Evolutionary conservation across 2,797 vertebrate genomes (phyloP).

Genomic region (Tenualosa thibaudeaui): DNA sequence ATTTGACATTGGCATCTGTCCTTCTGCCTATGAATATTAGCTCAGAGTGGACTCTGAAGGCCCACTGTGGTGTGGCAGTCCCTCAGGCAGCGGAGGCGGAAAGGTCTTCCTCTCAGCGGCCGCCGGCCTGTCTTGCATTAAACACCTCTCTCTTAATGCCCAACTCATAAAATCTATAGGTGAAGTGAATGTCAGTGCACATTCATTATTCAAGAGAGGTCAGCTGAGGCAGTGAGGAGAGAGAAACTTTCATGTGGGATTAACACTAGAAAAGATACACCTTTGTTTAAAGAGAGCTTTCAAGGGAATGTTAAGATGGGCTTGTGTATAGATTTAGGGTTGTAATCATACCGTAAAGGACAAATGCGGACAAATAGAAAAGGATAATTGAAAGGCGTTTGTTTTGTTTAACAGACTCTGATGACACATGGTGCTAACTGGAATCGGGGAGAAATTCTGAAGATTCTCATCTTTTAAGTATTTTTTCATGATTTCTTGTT

Average conservation of each 20-base stretch:
- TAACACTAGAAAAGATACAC: not conserved
- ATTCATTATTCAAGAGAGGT: not conserved
- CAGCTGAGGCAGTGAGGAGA: not conserved
- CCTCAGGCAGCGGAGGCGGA: not conserved
- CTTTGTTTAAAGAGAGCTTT: not conserved
- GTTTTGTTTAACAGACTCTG: not conserved
- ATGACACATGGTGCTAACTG: not conserved
- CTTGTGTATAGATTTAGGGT: not conserved
- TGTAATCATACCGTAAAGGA: too few relatives aligned
- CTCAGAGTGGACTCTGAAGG: not conserved
- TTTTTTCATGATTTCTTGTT: not conserved
- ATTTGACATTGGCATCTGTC: conserved; percentile 1
- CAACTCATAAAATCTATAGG: not conserved
- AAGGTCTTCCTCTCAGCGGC: not conserved
- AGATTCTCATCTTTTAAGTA: not conserved
- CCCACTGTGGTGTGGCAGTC: not conserved
- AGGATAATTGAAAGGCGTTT: not conserved
- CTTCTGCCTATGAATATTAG: not conserved
- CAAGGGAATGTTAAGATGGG: not conserved
- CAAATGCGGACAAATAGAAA: not conserved
- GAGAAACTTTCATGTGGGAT: not conserved
- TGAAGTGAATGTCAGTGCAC: conserved; percentile 2
- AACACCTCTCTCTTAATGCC: not conserved
- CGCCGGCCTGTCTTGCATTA: not conserved
- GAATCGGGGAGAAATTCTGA: too few relatives aligned